A percentile compares a stretch with the other conserved stretches of the same genome.
Conservation (phyloP, 2,113 vertebrate species). For the Physeter macrocephalus region DNA sequence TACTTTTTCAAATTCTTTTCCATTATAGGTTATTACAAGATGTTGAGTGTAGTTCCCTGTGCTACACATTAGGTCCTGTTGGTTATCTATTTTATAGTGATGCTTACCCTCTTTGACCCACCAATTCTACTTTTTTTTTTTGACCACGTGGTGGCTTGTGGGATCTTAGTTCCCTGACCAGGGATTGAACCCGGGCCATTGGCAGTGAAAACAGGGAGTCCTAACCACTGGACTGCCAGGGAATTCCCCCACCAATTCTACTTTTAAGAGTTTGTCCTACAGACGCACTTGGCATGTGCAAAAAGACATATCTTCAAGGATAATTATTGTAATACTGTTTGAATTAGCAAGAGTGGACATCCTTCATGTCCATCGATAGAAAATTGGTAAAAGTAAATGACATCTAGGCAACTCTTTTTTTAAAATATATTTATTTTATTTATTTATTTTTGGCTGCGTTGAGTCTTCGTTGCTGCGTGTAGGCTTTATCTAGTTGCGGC, state of each 20-base stretch:
- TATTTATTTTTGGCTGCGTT: too few relatives aligned
- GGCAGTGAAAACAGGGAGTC: neutral
- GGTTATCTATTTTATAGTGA: neutral
- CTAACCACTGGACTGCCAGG: neutral
- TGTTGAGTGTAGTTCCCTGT: too few relatives aligned
- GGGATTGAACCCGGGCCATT: neutral
- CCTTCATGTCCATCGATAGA: neutral
- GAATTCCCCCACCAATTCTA: neutral
- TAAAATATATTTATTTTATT: too few relatives aligned
- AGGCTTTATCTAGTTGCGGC: too few relatives aligned
- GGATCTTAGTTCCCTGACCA: neutral
- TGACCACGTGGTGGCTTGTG: neutral
- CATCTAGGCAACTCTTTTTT: neutral
- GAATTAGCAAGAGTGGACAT: neutral
- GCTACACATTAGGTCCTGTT: neutral
- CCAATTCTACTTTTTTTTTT: neutral
- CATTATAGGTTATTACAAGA: too few relatives aligned
- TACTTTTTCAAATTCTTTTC: too few relatives aligned
- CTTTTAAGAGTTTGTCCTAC: neutral
- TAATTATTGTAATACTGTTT: neutral
- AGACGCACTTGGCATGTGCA: neutral
- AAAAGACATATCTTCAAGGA: neutral
- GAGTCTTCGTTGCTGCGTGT: too few relatives aligned
- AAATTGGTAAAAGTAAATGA: neutral
- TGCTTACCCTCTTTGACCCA: neutral